Evolutionary conservation across 2,113 vertebrate genomes (phyloP).

Genomic region (Semicossyphus pulcher): DNA sequence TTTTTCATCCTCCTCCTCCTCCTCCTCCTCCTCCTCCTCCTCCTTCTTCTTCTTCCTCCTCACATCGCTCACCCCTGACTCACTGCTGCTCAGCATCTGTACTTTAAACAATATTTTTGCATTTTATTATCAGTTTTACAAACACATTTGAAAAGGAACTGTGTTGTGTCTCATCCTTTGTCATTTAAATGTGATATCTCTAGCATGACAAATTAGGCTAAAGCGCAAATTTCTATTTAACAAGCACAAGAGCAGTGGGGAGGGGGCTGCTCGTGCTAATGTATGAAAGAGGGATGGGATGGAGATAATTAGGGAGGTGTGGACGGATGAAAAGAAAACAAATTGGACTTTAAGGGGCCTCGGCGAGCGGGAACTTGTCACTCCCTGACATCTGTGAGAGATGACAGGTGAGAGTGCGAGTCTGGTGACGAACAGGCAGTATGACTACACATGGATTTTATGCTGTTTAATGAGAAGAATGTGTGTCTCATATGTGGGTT

Average conservation of each 20-base stretch:
- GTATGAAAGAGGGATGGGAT: not conserved
- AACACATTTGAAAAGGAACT: not conserved
- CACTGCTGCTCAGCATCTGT: not conserved
- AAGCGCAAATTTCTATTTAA: conserved; percentile 4
- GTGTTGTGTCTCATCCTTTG: not conserved
- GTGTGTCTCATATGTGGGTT: conserved; percentile 18
- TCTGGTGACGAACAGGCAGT: conserved; percentile 16
- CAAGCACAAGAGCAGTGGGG: not conserved
- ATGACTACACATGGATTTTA: conserved; percentile 16
- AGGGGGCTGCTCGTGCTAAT: not conserved
- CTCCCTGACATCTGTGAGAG: conserved; percentile 32
- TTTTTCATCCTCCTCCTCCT: not conserved
- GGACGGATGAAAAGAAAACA: conserved; percentile 38
- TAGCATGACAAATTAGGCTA: not conserved
- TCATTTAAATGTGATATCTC: not conserved
- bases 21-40: too few species aligned
- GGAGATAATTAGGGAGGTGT: conserved; percentile 36
- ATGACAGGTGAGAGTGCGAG: conserved; percentile 31
- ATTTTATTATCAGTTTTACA: not conserved
- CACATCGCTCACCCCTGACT: not conserved
- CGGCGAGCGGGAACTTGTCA: conserved; percentile 10
- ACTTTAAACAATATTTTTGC: not conserved
- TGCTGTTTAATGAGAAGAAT: conserved; percentile 18
- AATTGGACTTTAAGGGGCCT: conserved; percentile 41
- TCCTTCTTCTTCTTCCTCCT: not conserved